Percentiles rank a stretch among this genome's conserved stretches.
These are phyloP conservation scores for Hippolais icterina DNA, from an alignment of 2,113 vertebrate species.

Conservation along the genomic window DNA sequence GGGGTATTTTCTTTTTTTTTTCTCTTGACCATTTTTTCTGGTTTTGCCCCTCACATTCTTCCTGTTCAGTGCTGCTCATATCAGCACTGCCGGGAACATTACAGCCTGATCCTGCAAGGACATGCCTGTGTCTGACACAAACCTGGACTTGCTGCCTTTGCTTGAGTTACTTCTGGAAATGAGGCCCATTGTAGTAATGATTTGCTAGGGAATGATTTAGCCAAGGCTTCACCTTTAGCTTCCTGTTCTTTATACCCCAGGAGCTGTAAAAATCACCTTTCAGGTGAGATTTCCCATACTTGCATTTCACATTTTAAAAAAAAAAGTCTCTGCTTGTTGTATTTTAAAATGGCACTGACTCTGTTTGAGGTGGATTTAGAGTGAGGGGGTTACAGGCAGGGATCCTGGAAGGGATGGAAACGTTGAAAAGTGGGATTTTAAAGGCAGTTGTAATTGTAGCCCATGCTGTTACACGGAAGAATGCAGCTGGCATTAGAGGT, in stretches of 20 bases:
- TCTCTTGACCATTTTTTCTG: neutral
- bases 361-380: neutral
- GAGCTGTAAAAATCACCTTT: neutral
- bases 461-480: neutral
- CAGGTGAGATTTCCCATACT: neutral
- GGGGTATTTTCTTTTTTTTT: neutral
- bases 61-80: neutral
- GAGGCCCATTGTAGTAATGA: neutral
- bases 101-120: neutral
- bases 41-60: slow-evolving; percentile 5
- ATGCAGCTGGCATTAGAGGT: neutral
- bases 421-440: neutral
- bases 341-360: neutral
- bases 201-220: neutral
- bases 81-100: neutral
- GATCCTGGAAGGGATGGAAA: neutral
- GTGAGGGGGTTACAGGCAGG: neutral
- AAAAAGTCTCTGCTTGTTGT: neutral
- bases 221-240: neutral
- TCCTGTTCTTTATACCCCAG: neutral
- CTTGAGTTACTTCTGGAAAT: neutral
- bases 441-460: neutral
- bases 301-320: neutral
- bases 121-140: neutral
- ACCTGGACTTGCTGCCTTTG: slow-evolving; percentile 7